Percentiles rank a stretch among this genome's conserved stretches.
Evolutionary conservation across 2,797 vertebrate genomes (phyloP).

Genomic region (Serranus cabrilla): DNA sequence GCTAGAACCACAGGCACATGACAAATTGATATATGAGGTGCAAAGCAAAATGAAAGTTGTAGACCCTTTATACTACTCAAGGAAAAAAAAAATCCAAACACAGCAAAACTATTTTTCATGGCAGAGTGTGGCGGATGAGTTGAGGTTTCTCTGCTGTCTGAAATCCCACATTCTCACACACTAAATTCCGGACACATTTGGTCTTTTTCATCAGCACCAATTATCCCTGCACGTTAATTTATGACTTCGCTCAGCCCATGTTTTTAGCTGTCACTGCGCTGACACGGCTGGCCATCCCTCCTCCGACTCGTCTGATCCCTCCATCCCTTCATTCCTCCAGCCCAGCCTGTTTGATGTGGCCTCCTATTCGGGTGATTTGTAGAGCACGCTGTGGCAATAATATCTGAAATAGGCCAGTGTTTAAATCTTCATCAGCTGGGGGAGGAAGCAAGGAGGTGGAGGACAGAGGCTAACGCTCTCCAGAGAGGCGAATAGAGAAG

Average conservation of each 20-base stretch:
- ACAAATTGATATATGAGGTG: background rate
- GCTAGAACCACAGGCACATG: background rate
- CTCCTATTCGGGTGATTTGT: slow-evolving; percentile 50
- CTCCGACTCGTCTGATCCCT: slow-evolving; percentile 1
- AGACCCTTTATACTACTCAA: background rate
- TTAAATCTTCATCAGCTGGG: slow-evolving; percentile 66
- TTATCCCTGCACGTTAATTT: slow-evolving; percentile 44
- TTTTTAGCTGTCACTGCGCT: slow-evolving; percentile 17
- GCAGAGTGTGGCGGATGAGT: no score
- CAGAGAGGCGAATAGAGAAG: slow-evolving; percentile 22
- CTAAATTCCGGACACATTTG: slow-evolving; percentile 13
- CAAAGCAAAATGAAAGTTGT: background rate
- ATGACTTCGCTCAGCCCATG: background rate
- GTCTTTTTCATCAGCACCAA: slow-evolving; percentile 30
- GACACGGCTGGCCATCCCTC: slow-evolving; percentile 6
- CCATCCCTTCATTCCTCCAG: slow-evolving; percentile 13
- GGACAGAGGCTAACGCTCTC: slow-evolving; percentile 35
- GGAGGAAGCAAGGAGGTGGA: slow-evolving; percentile 31
- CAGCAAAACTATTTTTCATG: background rate
- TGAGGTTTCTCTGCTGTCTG: slow-evolving; percentile 18
- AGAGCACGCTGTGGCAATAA: slow-evolving; percentile 39
- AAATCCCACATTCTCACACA: slow-evolving; percentile 27
- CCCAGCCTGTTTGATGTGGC: slow-evolving; percentile 45
- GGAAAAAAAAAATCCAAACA: background rate
- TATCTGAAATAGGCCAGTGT: slow-evolving; percentile 57